Evolutionary conservation across 2,888 invertebrate species (phyloP), one percentile per base, ranked within the genome.

Genomic region (Asteroscopus sphinx): DNA sequence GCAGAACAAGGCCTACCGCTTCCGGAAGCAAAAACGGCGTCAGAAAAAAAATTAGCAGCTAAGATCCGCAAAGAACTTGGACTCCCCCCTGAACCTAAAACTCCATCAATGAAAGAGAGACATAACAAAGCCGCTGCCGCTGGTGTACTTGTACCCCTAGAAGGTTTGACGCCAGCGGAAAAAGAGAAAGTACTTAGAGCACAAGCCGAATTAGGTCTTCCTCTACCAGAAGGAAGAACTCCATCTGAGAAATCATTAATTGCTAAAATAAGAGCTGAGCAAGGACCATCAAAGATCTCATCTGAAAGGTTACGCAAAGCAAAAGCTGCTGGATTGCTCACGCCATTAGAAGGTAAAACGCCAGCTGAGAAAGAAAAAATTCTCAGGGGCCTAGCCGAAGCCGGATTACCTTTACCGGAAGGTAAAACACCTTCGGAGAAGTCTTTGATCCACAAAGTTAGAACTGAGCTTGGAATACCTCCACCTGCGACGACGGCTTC

Each of bases 1-100:
- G 44, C 44, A 21, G 15, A 44, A 9, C 17, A 25, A 3, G 52
- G 52, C 3, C 11, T 52, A 8, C 52, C 52, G 8, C 32, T 44
- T 25, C 52, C 52, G 9, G 52, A 52, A 44, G 37, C 36, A 0
- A 28, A 37, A 30, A 44, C 52, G 13, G 21, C 52, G 2, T 52
- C 52, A 7, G 52, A 52, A 21, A 44, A 52, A 47, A 37, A 37
- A 9, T 47, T 41, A 65, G 54, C 79, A 5, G 61, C 71, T 0
- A 79, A 78, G 66, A 67, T 82, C 4, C 59, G 78, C 30, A 52
- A 63, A 16, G 80, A 82, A n/a, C 11, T 82, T 21, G 80, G 81
- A 7, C 49, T 82, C 1, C 82, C 82, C 3, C 73, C 80, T 3
- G 76, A 73, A 54, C 80, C 83, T 0, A 73, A 69, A 56, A 68